Percentiles rank a stretch among this genome's conserved stretches.
These are phyloP conservation scores for Lasioglossum oenotherae DNA, from an alignment of 2,888 invertebrate genomes.

Conservation along the genomic window DNA sequence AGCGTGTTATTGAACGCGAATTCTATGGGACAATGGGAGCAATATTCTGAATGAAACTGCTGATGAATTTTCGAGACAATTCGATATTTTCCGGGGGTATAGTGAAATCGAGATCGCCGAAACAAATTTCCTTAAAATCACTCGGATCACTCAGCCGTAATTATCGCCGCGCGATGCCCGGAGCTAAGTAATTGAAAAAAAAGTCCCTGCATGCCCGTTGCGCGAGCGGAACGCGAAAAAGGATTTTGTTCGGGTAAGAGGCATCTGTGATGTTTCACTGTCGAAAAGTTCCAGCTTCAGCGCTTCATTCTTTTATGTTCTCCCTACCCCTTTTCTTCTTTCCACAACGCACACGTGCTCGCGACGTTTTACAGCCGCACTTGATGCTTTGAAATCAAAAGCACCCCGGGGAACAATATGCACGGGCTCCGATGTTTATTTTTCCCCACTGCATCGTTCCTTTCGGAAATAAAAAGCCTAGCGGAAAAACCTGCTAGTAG, in stretches of 20 bases:
- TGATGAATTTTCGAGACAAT: slow-evolving; percentile 29
- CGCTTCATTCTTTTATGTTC: slow-evolving; percentile 38
- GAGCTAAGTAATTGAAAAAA: slow-evolving; percentile 15
- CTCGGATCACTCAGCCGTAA: not conserved
- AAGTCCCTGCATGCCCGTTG: slow-evolving; percentile 49
- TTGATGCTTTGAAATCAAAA: slow-evolving; percentile 65
- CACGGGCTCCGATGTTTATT: slow-evolving; percentile 55
- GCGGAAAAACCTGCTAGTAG: slow-evolving; percentile 17
- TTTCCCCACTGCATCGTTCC: slow-evolving; percentile 46
- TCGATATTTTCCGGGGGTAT: not conserved
- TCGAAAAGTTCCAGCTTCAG: slow-evolving; percentile 44
- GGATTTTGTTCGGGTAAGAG: slow-evolving; percentile 27
- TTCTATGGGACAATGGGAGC: slow-evolving; percentile 14
- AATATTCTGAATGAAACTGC: slow-evolving; percentile 13
- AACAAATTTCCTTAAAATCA: not conserved
- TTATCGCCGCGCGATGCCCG: not conserved
- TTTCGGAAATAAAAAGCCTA: slow-evolving; percentile 43
- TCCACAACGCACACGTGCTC: slow-evolving; percentile 25
- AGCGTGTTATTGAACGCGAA: slow-evolving; percentile 28
- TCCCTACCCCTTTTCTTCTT: slow-evolving; percentile 13
- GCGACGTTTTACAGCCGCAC: slow-evolving; percentile 42
- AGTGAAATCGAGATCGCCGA: not conserved
- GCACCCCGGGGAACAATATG: slow-evolving; percentile 68
- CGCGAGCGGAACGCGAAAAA: slow-evolving; percentile 18
- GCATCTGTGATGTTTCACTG: slow-evolving; percentile 26